Percentiles rank a stretch among this genome's conserved stretches.
These are phyloP conservation scores for Clarias pachynema DNA, from an alignment of 2,797 vertebrate species.

Conservation along the genomic window DNA sequence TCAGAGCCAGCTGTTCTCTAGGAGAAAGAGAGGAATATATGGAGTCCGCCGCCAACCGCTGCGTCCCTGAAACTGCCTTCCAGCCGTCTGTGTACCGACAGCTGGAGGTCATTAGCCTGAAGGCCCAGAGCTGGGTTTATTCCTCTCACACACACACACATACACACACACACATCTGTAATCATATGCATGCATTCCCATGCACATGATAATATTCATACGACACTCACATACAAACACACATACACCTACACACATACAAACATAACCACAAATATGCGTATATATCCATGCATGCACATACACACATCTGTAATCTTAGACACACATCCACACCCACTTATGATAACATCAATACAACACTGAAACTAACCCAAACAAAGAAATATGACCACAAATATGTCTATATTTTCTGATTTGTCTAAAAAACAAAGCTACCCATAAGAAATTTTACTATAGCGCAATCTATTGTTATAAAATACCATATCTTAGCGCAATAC, in stretches of 20 bases:
- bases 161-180: neutral
- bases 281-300: neutral
- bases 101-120: slow-evolving; percentile 61
- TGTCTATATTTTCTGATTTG: too few species aligned
- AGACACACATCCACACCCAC: neutral
- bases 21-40: slow-evolving; percentile 30
- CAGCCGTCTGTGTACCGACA: slow-evolving; percentile 50
- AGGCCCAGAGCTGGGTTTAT: slow-evolving; percentile 32
- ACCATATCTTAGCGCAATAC: too few species aligned
- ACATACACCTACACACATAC: neutral
- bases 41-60: slow-evolving; percentile 49
- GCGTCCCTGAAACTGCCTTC: slow-evolving; percentile 47
- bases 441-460: too few species aligned
- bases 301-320: neutral
- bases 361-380: too few species aligned
- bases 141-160: slow-evolving; percentile 27
- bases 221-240: neutral
- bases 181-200: neutral
- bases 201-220: neutral
- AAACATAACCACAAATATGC: neutral
- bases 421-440: too few species aligned
- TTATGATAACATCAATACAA: neutral
- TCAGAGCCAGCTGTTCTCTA: slow-evolving; percentile 36
- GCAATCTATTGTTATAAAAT: too few species aligned
- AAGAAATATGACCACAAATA: too few species aligned